Evolutionary conservation across 2,888 invertebrate genomes (phyloP).

Genomic region (Hirtodrosophila confusa): DNA sequence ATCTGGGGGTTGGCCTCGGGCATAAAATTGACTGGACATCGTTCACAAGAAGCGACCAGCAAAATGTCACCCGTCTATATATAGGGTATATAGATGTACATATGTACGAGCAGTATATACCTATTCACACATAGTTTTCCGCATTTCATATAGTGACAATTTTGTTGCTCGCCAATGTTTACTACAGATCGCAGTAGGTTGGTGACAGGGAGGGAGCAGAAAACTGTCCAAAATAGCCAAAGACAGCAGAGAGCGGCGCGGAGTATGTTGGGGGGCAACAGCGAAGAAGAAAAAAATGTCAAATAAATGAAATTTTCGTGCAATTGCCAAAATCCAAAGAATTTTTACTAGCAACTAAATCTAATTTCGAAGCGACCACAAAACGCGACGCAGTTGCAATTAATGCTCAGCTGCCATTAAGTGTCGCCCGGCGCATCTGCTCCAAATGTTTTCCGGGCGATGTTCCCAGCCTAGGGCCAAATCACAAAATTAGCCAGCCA

Average conservation of each 20-base stretch:
- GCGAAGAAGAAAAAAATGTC: constrained; percentile 38
- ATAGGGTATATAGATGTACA: constrained; percentile 47
- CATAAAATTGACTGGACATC: constrained; percentile 73
- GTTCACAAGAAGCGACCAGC: constrained; percentile 54
- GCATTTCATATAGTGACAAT: constrained; percentile 74
- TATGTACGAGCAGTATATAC: constrained; percentile 24
- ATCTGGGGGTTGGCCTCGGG: constrained; percentile 60
- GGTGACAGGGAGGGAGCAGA: constrained; percentile 33
- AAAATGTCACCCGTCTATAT: constrained; percentile 75
- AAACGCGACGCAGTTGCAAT: constrained; percentile 61
- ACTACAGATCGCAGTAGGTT: constrained; percentile 47
- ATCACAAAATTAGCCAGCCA: constrained; percentile 48
- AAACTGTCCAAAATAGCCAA: constrained; percentile 74
- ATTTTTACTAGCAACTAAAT: constrained; percentile 66
- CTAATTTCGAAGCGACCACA: constrained; percentile 54
- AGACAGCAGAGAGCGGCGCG: constrained; percentile 28
- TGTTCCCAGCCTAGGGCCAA: constrained; percentile 43
- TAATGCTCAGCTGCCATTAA: constrained; percentile 64
- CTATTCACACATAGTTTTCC: constrained; percentile 75
- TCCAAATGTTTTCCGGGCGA: constrained; percentile 62
- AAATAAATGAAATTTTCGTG: constrained; percentile 77
- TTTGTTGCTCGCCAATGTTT: constrained; percentile 58
- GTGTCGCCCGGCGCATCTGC: constrained; percentile 58
- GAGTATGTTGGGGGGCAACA: constrained; percentile 2
- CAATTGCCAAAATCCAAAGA: constrained; percentile 80